Base-by-base conservation (phyloP, 2,113 vertebrate species). In the Toxotes chatareus region DNA sequence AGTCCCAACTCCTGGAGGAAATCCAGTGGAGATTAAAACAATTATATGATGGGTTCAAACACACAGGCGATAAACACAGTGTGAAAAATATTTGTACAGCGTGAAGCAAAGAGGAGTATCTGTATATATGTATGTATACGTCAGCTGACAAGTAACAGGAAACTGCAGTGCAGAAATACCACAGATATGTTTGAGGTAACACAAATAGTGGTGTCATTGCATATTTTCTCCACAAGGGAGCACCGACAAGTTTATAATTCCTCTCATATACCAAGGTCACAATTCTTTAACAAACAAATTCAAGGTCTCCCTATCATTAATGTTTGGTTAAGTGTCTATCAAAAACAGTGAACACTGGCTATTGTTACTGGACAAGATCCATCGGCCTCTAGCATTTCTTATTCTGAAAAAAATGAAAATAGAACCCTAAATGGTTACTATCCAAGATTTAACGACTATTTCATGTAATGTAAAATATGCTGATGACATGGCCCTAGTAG, bases 1-100 rank as follows among this genome's bases (percentile, higher is more conserved):
- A 99, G 94, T 55, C 98, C 98, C 88, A 99, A 89, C 87, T 99
- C 98, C 98, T 99, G 80, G 6, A 69, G 31, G 19, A 64, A 60
- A 23, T 44, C 36, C 31, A 88, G 60, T 7, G n/a, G 4, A 36
- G 31, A 67, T 5, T 7, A 42, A 51, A 63, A 66, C 12, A 69
- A 57, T 73, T 19, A 19, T 44, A 14, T 55, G 27, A 21, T 5
- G 5, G 4, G 1, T 53, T 57, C 1, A 14, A 46, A 65, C 55
- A 72, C 38, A 66, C 34, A 36, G 13, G 7, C 19, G 31, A 46
- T 19, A 7, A 62, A 40, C 36, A 51, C 36, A 51, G 13, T 3
- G 11, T 31, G 38, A 55, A 51, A 27, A 77, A 66, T 12, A 17
- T 31, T 8, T 51, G 1, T 0, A 38, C 7, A 4, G 27, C 17